A percentile compares a stretch with the other conserved stretches of the same genome.
Evolutionary conservation across 2,113 vertebrate genomes (phyloP).

Genomic region (Rhinichthys klamathensis): DNA sequence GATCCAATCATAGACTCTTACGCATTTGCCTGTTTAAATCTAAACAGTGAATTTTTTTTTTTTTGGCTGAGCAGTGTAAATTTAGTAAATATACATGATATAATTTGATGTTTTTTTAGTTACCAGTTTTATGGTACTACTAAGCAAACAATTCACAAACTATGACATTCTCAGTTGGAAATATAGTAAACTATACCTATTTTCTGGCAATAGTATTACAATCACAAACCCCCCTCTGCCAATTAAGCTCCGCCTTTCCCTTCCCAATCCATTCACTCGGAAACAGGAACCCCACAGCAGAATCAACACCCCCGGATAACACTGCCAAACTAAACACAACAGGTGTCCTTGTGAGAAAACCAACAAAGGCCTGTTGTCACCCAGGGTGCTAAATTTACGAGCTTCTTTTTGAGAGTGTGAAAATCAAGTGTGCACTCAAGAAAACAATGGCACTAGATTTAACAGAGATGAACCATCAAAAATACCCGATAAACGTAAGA

Average conservation of each 20-base stretch:
- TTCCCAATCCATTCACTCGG: constrained; percentile 1
- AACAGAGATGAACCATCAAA: background rate
- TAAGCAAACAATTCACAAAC: background rate
- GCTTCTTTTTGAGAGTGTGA: constrained; percentile 5
- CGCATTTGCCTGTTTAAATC: too few relatives aligned
- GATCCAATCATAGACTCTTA: too few relatives aligned
- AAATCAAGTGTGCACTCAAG: constrained; percentile 14
- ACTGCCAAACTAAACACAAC: constrained; percentile 10
- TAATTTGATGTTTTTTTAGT: too few relatives aligned
- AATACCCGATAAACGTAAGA: constrained; percentile 8
- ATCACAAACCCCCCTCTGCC: background rate
- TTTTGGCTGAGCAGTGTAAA: too few relatives aligned
- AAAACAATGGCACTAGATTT: constrained; percentile 21
- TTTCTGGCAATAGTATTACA: background rate
- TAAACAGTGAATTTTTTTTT: too few relatives aligned
- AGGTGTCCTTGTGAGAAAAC: constrained; percentile 26
- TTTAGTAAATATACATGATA: too few relatives aligned
- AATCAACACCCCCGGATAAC: background rate
- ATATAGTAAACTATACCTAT: background rate
- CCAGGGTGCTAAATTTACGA: constrained; percentile 23
- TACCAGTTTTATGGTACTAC: background rate
- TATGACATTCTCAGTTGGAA: background rate
- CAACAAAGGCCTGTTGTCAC: constrained; percentile 12
- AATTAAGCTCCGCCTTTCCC: background rate
- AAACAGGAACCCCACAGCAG: constrained; percentile 46